Evolutionary conservation across 2,888 invertebrate species (phyloP), one percentile per base, ranked within the genome.

Genomic region (Ischnus inquisitorius): DNA sequence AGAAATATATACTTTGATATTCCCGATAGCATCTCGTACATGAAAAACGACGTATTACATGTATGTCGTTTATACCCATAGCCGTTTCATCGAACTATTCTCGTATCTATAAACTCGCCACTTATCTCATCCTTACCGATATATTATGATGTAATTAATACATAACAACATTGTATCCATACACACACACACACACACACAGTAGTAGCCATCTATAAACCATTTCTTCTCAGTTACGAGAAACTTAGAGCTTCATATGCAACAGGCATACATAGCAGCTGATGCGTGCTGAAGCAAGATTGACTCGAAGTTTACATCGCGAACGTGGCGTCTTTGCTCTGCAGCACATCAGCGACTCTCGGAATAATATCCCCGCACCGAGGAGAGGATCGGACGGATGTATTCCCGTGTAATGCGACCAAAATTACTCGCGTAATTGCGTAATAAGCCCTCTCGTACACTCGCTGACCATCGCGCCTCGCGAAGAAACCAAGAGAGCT

Each of bases 371-470:
- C 46, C 60, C 54, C 28, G 57, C 28, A 25, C 28, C 28, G 41
- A 5, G 60, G 74, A 60, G 43, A 48, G 46, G 60, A 75, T 39
- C 67, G 84, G 82, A 84, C 88, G 86, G 87, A 87, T 87, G 87
- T 88, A 86, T 88, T 86, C 86, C 75, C 57, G 85, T 79, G 87
- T 90, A 91, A 90, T 88, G 89, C 89, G 89, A 85, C 87, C 90
- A 84, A 91, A 93, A 93, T 92, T 90, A 88, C 91, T 87, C 85
- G 83, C 82, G 90, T 93, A 93, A 92, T 92, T 92, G 88, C 90
- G 88, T 92, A 93, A 93, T 92, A 90, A 91, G 91, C 86, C 89
- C 88, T 82, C 89, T 86, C 83, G 86, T 87, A 68, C 75, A 83
- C 82, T 88, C 85, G 79, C 87, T 86, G 85, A 80, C 85, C 86